Base-by-base conservation (phyloP, 1,140 invertebrate species). In the Danaus melanippus region DNA sequence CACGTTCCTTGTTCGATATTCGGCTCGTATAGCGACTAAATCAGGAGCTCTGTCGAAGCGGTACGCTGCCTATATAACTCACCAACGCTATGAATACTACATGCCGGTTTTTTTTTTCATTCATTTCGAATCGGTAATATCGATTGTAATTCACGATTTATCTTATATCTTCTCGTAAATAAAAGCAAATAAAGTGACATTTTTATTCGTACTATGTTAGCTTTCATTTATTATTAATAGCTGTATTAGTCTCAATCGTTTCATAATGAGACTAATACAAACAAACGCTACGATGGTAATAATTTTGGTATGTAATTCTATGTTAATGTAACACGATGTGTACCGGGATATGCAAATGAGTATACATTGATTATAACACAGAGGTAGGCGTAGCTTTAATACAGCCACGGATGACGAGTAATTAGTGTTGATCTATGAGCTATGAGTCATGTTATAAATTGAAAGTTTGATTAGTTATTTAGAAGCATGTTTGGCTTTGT, bases 11-110 rank as follows among this genome's bases (percentile, higher is more conserved):
- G 62, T 69, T 83, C 73, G 79, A 81, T 82, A 83, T 84, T 80
- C 78, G 71, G 66, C 66, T 71, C 77, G 83, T 80, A 76, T 79
- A 71, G 73, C 72, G 71, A 67, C 74, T 84, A 86, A 86, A 84
- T 86, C 81, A 82, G 76, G 72, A 84, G 77, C 84, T 86, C 84
- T 84, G 76, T 80, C 79, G 77, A 76, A 68, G 73, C 78, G 71
- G 71, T 71, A 68, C 69, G 67, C 64, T 70, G 70, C 65, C 71
- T 81, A 82, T 73, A 77, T 79, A 82, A 82, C 74, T 71, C 82
- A 80, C 78, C 76, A 81, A 70, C 62, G 71, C 64, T 72, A 67
- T 84, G 77, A 84, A 86, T 84, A 86, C 77, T 79, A 81, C 77
- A 82, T 84, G 76, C 63, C 71, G 73, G 70, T 84, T 77, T 84